Evolutionary conservation across 2,888 invertebrate genomes (phyloP), one percentile per base, ranked within the genome.

Genomic region (Lasioglossum villosulum): DNA sequence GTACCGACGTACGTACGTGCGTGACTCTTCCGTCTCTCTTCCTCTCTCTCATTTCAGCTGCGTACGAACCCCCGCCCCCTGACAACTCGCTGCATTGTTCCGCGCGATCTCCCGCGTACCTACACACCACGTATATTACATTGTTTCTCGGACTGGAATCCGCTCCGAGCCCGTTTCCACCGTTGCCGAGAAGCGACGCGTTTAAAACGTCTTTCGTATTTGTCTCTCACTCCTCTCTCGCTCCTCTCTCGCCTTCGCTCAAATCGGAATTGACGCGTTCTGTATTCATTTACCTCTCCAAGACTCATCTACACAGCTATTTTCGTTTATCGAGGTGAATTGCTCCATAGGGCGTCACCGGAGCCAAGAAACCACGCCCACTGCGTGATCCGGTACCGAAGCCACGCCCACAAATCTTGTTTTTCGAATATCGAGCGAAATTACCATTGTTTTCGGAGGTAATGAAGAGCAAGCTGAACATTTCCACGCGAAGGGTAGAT

Each of bases 111-210:
- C 92, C 87, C 92, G 89, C 89, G 89, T 89, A 90, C 86, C 81
- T 87, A 89, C 88, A 90, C 91, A 87, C 89, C 89, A 89, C 88
- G 91, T 92, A 91, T 92, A 93, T 93, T 93, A 92, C 93, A 91
- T 93, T 92, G 93, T 93, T 92, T 90, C 90, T 86, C 89, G 90
- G 90, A 78, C 88, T 92, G 91, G 92, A 93, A 93, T 85, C 91
- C 91, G 91, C 88, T 91, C 59, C 14, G 59, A 59, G 59, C 16
- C 59, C 27, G 59, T 59, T 59, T 59, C 59, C 27, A 59, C 27
- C 59, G 27, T 1, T 5, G 27, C 5, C 27, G 59, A 27, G 59
- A 59, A 59, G 59, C 59, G 59, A 27, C 59, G 59, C 14, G 34
- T 76, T 42, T 37, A 75, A 34, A 70, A 59, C 75, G 77, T 74